phyloP scores from a whole-genome alignment of 2,113 vertebrate genomes.

The Ictalurus punctatus region DNA sequence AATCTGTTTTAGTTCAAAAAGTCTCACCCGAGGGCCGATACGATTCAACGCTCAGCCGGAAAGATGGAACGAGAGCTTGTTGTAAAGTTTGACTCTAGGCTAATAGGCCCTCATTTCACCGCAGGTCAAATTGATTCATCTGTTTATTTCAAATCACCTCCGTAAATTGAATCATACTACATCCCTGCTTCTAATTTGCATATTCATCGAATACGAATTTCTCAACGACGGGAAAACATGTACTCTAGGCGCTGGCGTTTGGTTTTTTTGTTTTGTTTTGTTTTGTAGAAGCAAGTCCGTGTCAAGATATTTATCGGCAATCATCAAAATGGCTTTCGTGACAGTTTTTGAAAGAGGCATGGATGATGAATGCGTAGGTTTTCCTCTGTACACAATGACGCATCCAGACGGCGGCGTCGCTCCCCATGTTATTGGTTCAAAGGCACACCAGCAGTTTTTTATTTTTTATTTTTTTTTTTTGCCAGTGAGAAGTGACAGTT shows the following conservation, averaged over 20 bases:
- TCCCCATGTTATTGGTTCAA: not conserved
- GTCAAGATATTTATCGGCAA: not conserved
- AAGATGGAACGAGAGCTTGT: not conserved
- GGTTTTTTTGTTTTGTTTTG: no score
- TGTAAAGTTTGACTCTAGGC: not conserved
- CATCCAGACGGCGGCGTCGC: not conserved
- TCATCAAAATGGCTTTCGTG: not conserved
- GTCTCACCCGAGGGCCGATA: not conserved
- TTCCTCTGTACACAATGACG: not conserved
- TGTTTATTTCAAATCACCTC: not conserved
- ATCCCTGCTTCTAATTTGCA: not conserved
- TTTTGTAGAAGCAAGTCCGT: not conserved
- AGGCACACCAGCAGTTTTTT: not conserved
- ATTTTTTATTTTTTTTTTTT: no score
- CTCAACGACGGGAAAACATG: not conserved
- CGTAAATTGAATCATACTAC: not conserved
- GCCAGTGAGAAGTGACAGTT: not conserved
- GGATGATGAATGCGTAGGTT: not conserved
- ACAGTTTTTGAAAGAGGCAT: not conserved
- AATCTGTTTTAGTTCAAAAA: not conserved
- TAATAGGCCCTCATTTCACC: not conserved
- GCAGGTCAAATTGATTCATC: not conserved
- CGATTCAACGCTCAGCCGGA: not conserved
- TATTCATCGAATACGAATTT: not conserved
- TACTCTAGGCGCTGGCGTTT: not conserved